Evolutionary conservation across 1,140 invertebrate genomes (phyloP).

Genomic region (Musca domestica): DNA sequence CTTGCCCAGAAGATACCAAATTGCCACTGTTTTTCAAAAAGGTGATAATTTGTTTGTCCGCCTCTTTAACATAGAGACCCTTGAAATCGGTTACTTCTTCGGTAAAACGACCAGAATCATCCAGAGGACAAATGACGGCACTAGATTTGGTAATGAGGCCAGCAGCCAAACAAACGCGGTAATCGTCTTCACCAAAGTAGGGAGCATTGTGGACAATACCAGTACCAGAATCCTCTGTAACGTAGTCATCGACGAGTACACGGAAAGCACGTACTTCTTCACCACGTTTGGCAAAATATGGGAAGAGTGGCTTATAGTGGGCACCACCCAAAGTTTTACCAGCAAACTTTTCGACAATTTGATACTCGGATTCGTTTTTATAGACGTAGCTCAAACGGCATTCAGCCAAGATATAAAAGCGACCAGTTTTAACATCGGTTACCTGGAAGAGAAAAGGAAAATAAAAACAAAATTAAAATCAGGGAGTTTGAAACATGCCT

Average conservation of each 20-base stretch:
- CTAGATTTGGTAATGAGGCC: constrained; percentile 83
- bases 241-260: constrained; percentile 87
- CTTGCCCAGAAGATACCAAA: constrained; percentile 72
- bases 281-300: constrained; percentile 73
- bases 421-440: constrained; percentile 57
- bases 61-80: constrained; percentile 91
- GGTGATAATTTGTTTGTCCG: constrained; percentile 84
- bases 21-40: constrained; percentile 73
- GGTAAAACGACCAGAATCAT: constrained; percentile 85
- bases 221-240: constrained; percentile 95
- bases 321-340: constrained; percentile 80
- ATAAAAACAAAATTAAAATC: background rate
- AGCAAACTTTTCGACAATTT: constrained; percentile 74
- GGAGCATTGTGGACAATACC: constrained; percentile 99
- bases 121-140: constrained; percentile 90
- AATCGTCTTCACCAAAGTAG: constrained; percentile 99
- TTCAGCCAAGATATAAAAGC: constrained; percentile 87
- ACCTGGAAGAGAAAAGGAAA: constrained; percentile 47
- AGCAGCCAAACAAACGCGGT: constrained; percentile 77
- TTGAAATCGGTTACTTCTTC: constrained; percentile 84
- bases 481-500: too few relatives aligned
- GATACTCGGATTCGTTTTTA: constrained; percentile 75
- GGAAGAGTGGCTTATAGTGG: constrained; percentile 87
- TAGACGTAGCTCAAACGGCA: constrained; percentile 77
- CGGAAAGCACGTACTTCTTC: constrained; percentile 74